A percentile compares a stretch with the other conserved stretches of the same genome.
phyloP scores from a whole-genome alignment of 2,888 invertebrate genomes.

The Epinotia ramella region DNA sequence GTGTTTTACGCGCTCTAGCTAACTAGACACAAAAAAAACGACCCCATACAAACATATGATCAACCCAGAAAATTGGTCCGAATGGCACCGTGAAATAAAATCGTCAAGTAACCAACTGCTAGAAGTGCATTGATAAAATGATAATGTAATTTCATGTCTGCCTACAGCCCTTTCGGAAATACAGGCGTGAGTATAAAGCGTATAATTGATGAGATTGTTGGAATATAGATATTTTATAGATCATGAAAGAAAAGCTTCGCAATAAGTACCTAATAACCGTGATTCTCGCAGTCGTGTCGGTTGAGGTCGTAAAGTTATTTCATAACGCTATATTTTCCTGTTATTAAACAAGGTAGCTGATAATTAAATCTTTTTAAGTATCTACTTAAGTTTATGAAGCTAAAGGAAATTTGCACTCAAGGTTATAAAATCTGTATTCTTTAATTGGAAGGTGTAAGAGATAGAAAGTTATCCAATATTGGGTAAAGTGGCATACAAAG shows the following conservation, averaged over 20 bases:
- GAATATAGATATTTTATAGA: constrained; percentile 5
- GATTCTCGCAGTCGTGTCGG: constrained; percentile 8
- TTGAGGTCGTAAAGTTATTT: constrained; percentile 11
- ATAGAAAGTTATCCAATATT: neutral
- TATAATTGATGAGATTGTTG: neutral
- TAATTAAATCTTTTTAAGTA: constrained; percentile 10
- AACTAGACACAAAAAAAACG: no score
- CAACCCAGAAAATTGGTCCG: no score
- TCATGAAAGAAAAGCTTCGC: constrained; percentile 1
- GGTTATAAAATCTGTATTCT: neutral
- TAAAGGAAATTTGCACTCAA: neutral
- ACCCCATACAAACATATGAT: no score
- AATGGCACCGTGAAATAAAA: no score
- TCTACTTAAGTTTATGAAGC: constrained; percentile 17
- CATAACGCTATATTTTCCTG: constrained; percentile 6
- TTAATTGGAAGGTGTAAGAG: neutral
- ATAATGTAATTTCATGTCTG: no score
- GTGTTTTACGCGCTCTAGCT: no score
- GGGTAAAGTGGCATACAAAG: no score
- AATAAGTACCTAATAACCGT: neutral
- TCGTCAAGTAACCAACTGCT: no score
- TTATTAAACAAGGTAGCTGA: constrained; percentile 3
- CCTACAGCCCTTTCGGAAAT: no score
- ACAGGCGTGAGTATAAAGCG: no score
- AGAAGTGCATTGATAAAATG: no score